Percentiles rank a stretch among this genome's conserved stretches.
Conservation (phyloP, 1,140 invertebrate genomes). For the Papilio glaucus region DNA sequence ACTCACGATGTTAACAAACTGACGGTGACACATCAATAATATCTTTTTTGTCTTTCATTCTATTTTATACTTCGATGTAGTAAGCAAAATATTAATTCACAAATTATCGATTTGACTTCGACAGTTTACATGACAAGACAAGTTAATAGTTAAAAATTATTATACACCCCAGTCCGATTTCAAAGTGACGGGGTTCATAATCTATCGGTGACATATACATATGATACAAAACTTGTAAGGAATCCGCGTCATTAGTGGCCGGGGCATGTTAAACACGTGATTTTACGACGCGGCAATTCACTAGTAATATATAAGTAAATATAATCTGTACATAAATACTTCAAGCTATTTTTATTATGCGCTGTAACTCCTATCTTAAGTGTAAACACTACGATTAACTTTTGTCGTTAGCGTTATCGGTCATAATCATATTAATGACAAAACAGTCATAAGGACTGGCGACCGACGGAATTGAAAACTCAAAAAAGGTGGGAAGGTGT, state of each 20-base stretch:
- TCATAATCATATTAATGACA: not conserved
- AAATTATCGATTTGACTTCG: no score
- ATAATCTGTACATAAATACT: not conserved
- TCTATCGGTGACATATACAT: not conserved
- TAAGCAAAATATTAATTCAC: no score
- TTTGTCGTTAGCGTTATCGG: not conserved
- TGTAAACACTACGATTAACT: not conserved
- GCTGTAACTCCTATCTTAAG: not conserved
- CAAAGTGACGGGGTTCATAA: no score
- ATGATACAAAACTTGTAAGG: not conserved
- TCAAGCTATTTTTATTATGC: not conserved
- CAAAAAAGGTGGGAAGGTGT: no score
- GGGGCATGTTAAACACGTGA: constrained; percentile 14
- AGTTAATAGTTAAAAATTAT: no score
- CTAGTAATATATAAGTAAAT: not conserved
- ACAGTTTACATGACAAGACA: no score
- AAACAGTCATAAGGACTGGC: not conserved
- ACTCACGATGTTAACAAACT: no score
- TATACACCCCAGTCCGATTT: no score
- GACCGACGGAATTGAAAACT: no score
- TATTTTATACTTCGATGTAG: no score
- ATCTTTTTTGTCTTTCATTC: no score
- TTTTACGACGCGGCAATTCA: constrained; percentile 16
- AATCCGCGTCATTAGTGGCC: constrained; percentile 8
- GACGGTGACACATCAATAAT: no score